These are phyloP conservation scores for Hyposoter didymator DNA, from an alignment of 2,888 invertebrate species.

Conservation along the genomic window DNA sequence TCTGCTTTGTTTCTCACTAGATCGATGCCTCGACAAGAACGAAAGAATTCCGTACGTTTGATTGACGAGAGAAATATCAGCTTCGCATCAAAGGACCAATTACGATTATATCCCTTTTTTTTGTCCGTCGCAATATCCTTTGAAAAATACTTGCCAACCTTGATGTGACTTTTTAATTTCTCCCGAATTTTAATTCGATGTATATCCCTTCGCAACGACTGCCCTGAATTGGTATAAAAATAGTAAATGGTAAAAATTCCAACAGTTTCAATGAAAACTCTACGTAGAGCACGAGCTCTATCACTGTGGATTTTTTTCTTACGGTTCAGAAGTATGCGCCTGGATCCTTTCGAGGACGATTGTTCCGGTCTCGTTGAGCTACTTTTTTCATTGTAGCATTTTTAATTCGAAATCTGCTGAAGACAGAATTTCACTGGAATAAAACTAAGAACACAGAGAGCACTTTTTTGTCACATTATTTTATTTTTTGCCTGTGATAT, in stretches of 20 bases:
- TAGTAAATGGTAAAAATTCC: background rate
- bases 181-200: background rate
- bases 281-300: background rate
- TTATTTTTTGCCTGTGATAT: slow-evolving; percentile 1
- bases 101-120: background rate
- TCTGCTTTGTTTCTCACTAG: slow-evolving; percentile 8
- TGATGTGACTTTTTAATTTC: background rate
- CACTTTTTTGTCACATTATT: slow-evolving; percentile 8
- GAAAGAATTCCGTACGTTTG: background rate
- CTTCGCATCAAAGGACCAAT: background rate
- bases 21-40: background rate
- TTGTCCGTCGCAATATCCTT: background rate
- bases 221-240: background rate
- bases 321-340: background rate
- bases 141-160: background rate
- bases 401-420: slow-evolving; percentile 18
- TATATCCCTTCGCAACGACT: background rate
- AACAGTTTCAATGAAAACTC: background rate
- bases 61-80: background rate
- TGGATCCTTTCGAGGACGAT: slow-evolving; percentile 1
- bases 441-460: background rate
- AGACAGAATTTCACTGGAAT: slow-evolving; percentile 24
- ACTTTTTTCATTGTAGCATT: slow-evolving; percentile 9
- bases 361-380: slow-evolving; percentile 10
- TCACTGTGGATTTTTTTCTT: background rate